Conservation (phyloP, 92 coral and sea anemone genomes). For the Phenganax stokvisi region DNA sequence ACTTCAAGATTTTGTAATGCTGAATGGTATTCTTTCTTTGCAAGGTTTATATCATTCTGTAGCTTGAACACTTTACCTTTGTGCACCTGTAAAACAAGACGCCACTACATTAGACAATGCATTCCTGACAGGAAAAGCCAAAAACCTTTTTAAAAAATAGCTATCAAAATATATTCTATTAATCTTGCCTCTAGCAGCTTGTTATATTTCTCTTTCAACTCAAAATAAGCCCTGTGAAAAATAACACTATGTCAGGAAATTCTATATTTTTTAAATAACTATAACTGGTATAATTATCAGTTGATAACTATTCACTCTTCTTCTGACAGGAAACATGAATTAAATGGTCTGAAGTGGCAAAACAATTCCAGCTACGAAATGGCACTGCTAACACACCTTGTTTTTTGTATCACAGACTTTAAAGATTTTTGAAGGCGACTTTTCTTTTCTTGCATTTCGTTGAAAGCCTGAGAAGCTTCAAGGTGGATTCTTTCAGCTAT, state of each 20-base stretch:
- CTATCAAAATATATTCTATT: neutral
- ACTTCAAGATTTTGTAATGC: constrained; percentile 77
- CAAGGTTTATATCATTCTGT: constrained; percentile 57
- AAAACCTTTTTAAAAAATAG: neutral
- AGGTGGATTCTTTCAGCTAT: constrained; percentile 68
- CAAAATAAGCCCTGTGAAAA: constrained; percentile 73
- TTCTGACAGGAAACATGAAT: no score
- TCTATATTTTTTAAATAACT: neutral
- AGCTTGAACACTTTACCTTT: constrained; percentile 63
- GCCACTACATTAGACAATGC: neutral
- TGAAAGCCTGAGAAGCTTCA: constrained; percentile 70
- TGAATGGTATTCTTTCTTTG: constrained; percentile 69
- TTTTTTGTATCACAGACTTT: constrained; percentile 79
- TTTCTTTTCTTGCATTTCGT: constrained; percentile 65
- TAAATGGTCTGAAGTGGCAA: no score
- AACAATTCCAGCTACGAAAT: no score
- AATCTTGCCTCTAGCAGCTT: constrained; percentile 66
- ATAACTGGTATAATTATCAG: no score
- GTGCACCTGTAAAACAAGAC: constrained; percentile 55
- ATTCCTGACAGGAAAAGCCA: neutral
- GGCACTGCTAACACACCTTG: constrained; percentile 52
- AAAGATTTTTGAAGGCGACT: constrained; percentile 65
- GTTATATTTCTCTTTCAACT: constrained; percentile 64
- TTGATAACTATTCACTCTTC: no score
- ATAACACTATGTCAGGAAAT: neutral